phyloP scores from a whole-genome alignment of 1,140 invertebrate species.

The Phymorhynchus buccinoides region DNA sequence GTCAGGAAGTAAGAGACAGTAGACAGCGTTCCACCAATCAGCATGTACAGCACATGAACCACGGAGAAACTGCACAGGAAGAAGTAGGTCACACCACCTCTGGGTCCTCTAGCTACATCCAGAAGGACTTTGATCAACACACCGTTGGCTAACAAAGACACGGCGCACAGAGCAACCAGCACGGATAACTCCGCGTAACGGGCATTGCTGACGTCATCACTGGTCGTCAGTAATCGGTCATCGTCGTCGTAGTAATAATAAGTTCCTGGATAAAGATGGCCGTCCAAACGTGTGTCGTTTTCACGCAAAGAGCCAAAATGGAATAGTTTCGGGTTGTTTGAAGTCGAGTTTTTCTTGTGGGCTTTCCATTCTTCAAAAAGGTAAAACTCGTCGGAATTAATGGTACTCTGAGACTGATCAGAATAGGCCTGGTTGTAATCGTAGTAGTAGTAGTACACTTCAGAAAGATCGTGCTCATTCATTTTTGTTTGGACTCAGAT shows the following conservation, averaged over 20 bases:
- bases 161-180: conserved; percentile 87
- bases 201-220: neutral
- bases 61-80: conserved; percentile 87
- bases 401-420: too few relatives aligned
- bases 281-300: neutral
- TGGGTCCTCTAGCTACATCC: conserved; percentile 82
- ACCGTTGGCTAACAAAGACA: conserved; percentile 89
- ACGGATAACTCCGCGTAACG: conserved; percentile 82
- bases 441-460: too few relatives aligned
- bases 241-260: neutral
- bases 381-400: too few relatives aligned
- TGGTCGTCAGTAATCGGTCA: neutral
- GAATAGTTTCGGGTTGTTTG: neutral
- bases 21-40: conserved; percentile 86
- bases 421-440: too few relatives aligned
- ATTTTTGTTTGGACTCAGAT: too few relatives aligned
- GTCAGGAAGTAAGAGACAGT: conserved; percentile 46
- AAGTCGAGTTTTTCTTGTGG: neutral
- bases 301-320: too few relatives aligned
- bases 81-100: conserved; percentile 92
- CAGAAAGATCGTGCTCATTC: too few relatives aligned
- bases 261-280: neutral
- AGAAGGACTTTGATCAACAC: conserved; percentile 86
- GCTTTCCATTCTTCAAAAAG: neutral
- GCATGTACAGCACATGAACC: conserved; percentile 92